Conservation (phyloP, 2,888 invertebrate genomes). For the Hypomecis atomaria region DNA sequence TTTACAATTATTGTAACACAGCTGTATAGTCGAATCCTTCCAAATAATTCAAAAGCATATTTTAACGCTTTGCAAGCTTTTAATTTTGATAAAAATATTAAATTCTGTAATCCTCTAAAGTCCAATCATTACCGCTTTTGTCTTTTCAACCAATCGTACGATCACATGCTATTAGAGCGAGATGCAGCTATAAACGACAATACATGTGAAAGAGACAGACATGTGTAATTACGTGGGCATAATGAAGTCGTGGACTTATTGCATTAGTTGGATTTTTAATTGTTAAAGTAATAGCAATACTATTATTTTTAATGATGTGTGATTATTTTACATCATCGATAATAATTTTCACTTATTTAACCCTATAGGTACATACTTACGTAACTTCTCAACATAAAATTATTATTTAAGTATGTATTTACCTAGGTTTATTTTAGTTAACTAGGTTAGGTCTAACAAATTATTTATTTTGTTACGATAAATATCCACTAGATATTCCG, state of each 20-base stretch:
- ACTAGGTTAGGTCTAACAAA: too few species aligned
- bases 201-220: constrained; percentile 47
- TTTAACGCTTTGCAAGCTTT: background rate
- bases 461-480: too few species aligned
- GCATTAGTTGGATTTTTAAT: constrained; percentile 30
- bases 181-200: constrained; percentile 49
- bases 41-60: background rate
- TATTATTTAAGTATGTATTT: too few species aligned
- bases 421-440: too few species aligned
- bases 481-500: too few species aligned
- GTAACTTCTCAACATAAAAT: too few species aligned
- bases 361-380: too few species aligned
- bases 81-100: constrained; percentile 30
- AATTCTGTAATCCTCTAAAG: background rate
- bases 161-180: constrained; percentile 71
- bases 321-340: background rate
- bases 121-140: constrained; percentile 3
- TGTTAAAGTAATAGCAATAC: too few species aligned
- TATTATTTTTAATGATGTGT: background rate
- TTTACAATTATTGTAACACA: constrained; percentile 17
- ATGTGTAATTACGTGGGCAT: constrained; percentile 37
- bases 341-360: too few species aligned
- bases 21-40: background rate
- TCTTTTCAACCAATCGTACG: constrained; percentile 61
- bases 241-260: constrained; percentile 36